These are phyloP conservation scores for Mactra quadrangularis DNA, from an alignment of 1,140 invertebrate genomes.

Conservation along the genomic window DNA sequence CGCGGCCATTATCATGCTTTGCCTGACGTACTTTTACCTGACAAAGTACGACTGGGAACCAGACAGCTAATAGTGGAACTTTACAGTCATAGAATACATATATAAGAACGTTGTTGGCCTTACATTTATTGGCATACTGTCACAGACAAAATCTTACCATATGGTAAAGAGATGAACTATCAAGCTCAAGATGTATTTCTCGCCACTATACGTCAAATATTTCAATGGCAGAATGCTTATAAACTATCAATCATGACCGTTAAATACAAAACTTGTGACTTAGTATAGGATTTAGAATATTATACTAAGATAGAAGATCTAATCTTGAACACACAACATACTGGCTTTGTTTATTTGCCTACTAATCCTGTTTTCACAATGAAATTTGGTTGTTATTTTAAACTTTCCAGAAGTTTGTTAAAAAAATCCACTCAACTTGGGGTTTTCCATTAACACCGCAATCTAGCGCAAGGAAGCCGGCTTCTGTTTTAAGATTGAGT, in stretches of 20 bases:
- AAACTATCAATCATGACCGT: constrained; percentile 49
- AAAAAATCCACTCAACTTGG: constrained; percentile 46
- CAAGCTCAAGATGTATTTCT: neutral
- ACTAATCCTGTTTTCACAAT: constrained; percentile 56
- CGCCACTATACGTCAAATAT: constrained; percentile 12
- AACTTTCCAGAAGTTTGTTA: constrained; percentile 56
- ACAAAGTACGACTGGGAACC: too few species aligned
- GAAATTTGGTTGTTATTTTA: constrained; percentile 62
- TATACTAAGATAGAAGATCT: constrained; percentile 32
- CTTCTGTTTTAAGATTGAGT: neutral
- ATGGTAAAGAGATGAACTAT: neutral
- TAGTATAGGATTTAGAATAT: constrained; percentile 37
- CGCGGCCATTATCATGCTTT: too few species aligned
- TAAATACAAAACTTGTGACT: constrained; percentile 38
- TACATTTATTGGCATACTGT: neutral
- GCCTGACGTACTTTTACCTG: too few species aligned
- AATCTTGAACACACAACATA: constrained; percentile 45
- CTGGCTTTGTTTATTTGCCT: constrained; percentile 63
- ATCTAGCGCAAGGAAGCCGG: constrained; percentile 13
- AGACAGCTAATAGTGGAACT: too few species aligned
- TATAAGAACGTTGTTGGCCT: neutral
- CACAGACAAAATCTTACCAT: neutral
- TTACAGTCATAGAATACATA: too few species aligned
- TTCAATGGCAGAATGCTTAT: neutral
- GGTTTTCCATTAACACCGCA: constrained; percentile 53